A percentile compares a stretch with the other conserved stretches of the same genome.
Conservation (phyloP, 2,888 invertebrate species). For the Dasypolia templi region DNA sequence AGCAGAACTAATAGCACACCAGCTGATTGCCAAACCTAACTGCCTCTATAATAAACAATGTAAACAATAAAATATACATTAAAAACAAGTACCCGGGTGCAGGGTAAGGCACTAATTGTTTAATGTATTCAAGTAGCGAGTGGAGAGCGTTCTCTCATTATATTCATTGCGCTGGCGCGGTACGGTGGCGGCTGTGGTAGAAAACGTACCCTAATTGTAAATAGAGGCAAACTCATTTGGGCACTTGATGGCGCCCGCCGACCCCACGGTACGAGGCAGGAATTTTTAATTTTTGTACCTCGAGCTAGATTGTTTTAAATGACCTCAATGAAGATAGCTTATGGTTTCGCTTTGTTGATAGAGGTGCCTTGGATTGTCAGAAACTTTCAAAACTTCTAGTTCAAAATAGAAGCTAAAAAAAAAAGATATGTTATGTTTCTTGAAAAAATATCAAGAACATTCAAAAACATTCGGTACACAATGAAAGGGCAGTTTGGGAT, state of each 20-base stretch:
- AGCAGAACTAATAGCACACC: constrained; percentile 26
- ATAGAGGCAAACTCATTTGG: constrained; percentile 82
- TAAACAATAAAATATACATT: constrained; percentile 70
- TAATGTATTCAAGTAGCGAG: constrained; percentile 77
- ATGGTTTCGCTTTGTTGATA: neutral
- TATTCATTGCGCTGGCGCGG: constrained; percentile 70
- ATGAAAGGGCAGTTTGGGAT: neutral
- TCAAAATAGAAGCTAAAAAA: neutral
- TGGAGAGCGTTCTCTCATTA: constrained; percentile 73
- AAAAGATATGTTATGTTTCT: neutral
- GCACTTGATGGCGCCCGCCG: constrained; percentile 75
- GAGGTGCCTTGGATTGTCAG: neutral
- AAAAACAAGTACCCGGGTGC: constrained; percentile 63
- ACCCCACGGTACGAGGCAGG: constrained; percentile 68
- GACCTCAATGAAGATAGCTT: constrained; percentile 45
- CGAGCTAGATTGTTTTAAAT: constrained; percentile 64
- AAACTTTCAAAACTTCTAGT: neutral
- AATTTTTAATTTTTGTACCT: constrained; percentile 80
- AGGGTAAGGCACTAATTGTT: constrained; percentile 73
- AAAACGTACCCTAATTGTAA: constrained; percentile 77
- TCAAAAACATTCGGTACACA: neutral
- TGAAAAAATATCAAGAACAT: neutral
- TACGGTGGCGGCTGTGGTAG: constrained; percentile 34
- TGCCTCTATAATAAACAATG: constrained; percentile 61
- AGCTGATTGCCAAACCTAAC: constrained; percentile 57